phyloP scores from a whole-genome alignment of 2,113 vertebrate genomes.

The Gymnobelideus leadbeateri region DNA sequence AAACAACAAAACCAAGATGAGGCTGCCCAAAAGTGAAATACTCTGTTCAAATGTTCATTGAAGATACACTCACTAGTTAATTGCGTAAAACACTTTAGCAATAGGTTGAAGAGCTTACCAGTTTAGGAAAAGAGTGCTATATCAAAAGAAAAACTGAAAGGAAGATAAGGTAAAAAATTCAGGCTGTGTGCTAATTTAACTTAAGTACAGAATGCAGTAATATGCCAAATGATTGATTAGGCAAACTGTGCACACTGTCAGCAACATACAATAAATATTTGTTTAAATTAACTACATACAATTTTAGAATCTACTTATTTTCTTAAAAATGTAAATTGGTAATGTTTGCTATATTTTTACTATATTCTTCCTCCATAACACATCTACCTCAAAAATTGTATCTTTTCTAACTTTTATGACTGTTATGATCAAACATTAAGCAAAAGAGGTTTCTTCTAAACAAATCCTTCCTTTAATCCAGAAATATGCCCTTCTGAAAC shows the following conservation, averaged over 20 bases:
- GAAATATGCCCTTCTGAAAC: background rate
- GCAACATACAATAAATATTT: constrained; percentile 26
- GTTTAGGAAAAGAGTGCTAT: background rate
- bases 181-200: background rate
- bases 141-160: background rate
- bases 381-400: background rate
- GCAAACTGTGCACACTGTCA: constrained; percentile 19
- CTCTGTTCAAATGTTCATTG: background rate
- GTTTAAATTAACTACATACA: constrained; percentile 25
- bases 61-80: background rate
- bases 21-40: background rate
- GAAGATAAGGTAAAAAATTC: background rate
- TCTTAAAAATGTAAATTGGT: constrained; percentile 33
- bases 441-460: background rate
- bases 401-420: background rate
- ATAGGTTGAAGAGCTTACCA: background rate
- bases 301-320: constrained; percentile 40
- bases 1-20: background rate
- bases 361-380: constrained; percentile 20
- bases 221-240: constrained; percentile 30
- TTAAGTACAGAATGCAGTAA: constrained; percentile 3
- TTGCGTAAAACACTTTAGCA: background rate
- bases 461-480: background rate
- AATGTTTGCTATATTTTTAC: too few species aligned
- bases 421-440: background rate